Conservation (phyloP, 1,140 invertebrate genomes). For the Cydia pomonella region DNA sequence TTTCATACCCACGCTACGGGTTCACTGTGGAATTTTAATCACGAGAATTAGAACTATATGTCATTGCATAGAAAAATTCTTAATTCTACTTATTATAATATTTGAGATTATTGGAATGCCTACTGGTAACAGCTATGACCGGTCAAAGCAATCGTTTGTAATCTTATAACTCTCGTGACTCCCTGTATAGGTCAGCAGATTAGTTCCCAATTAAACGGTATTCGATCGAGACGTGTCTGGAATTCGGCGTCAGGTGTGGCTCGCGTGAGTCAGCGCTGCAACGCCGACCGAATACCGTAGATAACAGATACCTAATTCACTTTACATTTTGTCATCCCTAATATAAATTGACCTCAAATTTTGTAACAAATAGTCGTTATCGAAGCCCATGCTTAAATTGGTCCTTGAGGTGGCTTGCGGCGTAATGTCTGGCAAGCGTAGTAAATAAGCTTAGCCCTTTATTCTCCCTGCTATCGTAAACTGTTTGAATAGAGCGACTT, state of each 20-base stretch:
- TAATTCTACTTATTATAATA: neutral
- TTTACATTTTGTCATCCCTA: neutral
- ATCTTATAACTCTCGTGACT: slow-evolving; percentile 15
- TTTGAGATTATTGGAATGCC: slow-evolving; percentile 18
- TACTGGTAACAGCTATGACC: slow-evolving; percentile 2
- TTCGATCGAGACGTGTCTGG: slow-evolving; percentile 48
- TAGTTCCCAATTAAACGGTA: slow-evolving; percentile 49
- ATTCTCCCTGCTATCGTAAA: slow-evolving; percentile 59
- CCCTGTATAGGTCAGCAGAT: slow-evolving; percentile 26
- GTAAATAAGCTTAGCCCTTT: slow-evolving; percentile 52
- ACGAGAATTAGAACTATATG: slow-evolving; percentile 36
- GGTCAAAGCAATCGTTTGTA: neutral
- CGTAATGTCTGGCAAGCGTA: neutral
- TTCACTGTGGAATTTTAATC: slow-evolving; percentile 63
- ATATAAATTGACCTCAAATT: neutral
- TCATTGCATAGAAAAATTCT: slow-evolving; percentile 43
- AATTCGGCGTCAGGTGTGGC: slow-evolving; percentile 75
- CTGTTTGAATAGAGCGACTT: neutral
- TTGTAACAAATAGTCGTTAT: neutral
- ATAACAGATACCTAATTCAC: slow-evolving; percentile 59
- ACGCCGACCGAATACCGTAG: slow-evolving; percentile 71
- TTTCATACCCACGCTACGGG: slow-evolving; percentile 57
- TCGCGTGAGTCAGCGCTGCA: slow-evolving; percentile 64
- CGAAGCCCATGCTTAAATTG: neutral
- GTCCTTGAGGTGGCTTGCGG: neutral